These are phyloP conservation scores for Nymphalis polychloros DNA, from an alignment of 2,888 invertebrate genomes.

Conservation along the genomic window DNA sequence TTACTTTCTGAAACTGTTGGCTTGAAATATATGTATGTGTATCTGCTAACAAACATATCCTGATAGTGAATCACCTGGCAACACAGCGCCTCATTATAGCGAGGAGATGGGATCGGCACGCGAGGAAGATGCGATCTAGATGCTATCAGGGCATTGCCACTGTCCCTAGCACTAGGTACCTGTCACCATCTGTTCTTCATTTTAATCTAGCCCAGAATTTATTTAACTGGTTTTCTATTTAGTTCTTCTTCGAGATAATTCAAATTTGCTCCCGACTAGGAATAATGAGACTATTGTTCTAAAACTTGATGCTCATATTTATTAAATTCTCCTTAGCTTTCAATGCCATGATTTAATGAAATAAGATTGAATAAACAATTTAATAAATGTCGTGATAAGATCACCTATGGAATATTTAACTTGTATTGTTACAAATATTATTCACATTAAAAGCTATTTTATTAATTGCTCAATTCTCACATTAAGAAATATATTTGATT, in stretches of 20 bases:
- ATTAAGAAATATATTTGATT: no score
- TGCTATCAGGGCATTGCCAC: slow-evolving; percentile 44
- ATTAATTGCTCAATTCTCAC: no score
- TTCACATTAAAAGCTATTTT: no score
- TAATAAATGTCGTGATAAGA: no score
- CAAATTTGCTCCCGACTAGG: neutral
- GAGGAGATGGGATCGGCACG: slow-evolving; percentile 73
- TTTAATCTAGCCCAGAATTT: slow-evolving; percentile 26
- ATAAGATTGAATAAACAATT: slow-evolving; percentile 1
- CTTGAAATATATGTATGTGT: slow-evolving; percentile 39
- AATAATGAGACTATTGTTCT: slow-evolving; percentile 9
- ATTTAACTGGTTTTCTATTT: slow-evolving; percentile 8
- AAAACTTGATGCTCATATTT: slow-evolving; percentile 7
- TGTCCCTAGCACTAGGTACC: slow-evolving; percentile 38
- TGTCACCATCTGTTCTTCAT: slow-evolving; percentile 30
- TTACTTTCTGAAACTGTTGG: slow-evolving; percentile 32
- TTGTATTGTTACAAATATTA: no score
- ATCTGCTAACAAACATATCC: slow-evolving; percentile 38
- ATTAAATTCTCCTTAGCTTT: neutral
- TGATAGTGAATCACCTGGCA: slow-evolving; percentile 42
- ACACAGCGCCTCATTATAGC: slow-evolving; percentile 63
- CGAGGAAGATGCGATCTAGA: slow-evolving; percentile 69
- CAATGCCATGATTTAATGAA: neutral
- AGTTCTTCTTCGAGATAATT: neutral
- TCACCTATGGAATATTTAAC: no score